Evolutionary conservation across 2,888 invertebrate species (phyloP).

Genomic region (Athalia cordata): DNA sequence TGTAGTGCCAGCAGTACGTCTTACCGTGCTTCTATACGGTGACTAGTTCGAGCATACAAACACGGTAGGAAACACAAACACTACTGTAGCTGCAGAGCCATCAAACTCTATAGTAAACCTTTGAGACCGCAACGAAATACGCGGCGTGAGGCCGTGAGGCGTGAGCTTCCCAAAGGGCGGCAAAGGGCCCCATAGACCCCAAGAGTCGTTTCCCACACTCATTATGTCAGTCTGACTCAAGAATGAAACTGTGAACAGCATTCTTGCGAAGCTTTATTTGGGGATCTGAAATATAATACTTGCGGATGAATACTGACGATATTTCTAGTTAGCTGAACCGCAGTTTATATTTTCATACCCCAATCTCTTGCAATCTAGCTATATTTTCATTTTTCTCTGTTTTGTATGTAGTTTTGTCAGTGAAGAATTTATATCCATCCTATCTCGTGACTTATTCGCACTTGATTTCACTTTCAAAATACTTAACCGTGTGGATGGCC

Average conservation of each 20-base stretch:
- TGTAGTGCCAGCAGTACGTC: conserved; percentile 9
- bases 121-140: conserved; percentile 38
- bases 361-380: no score
- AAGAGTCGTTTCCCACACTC: conserved; percentile 49
- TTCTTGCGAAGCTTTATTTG: conserved; percentile 28
- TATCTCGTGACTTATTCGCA: neutral
- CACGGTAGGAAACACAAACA: conserved; percentile 48
- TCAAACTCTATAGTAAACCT: conserved; percentile 17
- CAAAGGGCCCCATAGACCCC: conserved; percentile 34
- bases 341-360: no score
- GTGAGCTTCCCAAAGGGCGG: conserved; percentile 39
- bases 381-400: no score
- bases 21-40: conserved; percentile 18
- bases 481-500: neutral
- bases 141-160: conserved; percentile 22
- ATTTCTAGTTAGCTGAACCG: no score
- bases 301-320: no score
- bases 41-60: conserved; percentile 41
- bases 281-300: no score
- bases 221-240: conserved; percentile 45
- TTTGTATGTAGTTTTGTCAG: no score
- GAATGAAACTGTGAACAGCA: conserved; percentile 48
- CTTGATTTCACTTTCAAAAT: neutral
- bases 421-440: no score
- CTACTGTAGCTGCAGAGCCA: conserved; percentile 34